Evolutionary conservation across 2,797 vertebrate species (phyloP), one percentile per base, ranked within the genome.

Genomic region (Pseudomugil tenellus): DNA sequence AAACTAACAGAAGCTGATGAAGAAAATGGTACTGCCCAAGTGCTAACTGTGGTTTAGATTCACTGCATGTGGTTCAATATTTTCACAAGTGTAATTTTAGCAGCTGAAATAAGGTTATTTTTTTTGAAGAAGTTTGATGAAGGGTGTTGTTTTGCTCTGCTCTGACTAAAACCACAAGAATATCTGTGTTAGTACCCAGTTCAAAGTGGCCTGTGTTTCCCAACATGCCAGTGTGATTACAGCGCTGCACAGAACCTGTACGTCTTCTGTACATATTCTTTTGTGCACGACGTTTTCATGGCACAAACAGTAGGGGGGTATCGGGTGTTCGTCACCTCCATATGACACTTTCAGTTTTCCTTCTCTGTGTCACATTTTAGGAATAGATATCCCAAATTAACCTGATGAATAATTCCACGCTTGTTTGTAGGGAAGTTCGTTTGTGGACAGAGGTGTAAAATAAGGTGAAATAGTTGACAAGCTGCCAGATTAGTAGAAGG

Each of bases 281-380:
- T 37, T 39, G 21, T 43, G 14, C 13, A 13, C 19, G 2, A 51
- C 51, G n/a, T 35, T 29, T 48, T 65, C n/a, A 56, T 61, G 49
- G 57, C 2, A 41, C 64, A 59, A 43, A 29, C 31, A 37, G n/a
- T n/a, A 51, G 37, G 46, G 55, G 65, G 69, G 48, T 57, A 54
- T 70, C 70, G 80, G 72, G 43, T 3, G 6, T 70, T 80, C 34
- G 62, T 80, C 68, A 28, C 48, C 67, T 70, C 26, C 58, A 64
- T 9, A 37, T 16, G 32, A 10, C 67, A 62, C n/a, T n/a, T n/a
- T n/a, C n/a, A n/a, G n/a, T n/a, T n/a, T n/a, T n/a, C n/a, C 58
- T n/a, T 59, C 67, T 58, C 67, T 11, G 0, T 26, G 41, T 58
- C 56, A 52, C 23, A 64, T 63, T 74, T 69, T 28, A 56, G 46